A percentile compares a stretch with the other conserved stretches of the same genome.
These are phyloP conservation scores for Tanypteryx hageni DNA, from an alignment of 2,888 invertebrate species.

Conservation along the genomic window DNA sequence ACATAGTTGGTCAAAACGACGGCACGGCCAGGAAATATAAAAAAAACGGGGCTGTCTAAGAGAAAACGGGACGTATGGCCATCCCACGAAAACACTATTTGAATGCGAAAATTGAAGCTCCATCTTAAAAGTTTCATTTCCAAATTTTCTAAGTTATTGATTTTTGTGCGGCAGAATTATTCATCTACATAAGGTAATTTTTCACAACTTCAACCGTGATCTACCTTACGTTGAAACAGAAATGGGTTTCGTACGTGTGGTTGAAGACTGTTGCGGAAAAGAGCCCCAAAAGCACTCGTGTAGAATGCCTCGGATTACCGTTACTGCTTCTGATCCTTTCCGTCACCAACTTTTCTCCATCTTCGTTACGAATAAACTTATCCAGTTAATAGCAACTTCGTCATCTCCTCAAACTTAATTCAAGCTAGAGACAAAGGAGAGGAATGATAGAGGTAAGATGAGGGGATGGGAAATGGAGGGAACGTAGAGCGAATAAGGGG, in stretches of 20 bases:
- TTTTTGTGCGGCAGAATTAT: too few relatives aligned
- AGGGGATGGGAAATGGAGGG: slow-evolving; percentile 69
- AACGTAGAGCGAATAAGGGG: slow-evolving; percentile 70
- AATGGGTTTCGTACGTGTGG: neutral
- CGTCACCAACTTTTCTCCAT: slow-evolving; percentile 60
- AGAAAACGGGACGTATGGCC: too few relatives aligned
- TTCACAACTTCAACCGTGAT: slow-evolving; percentile 31
- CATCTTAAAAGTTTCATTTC: too few relatives aligned
- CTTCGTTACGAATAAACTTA: slow-evolving; percentile 43
- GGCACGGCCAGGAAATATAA: too few relatives aligned
- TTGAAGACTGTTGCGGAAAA: neutral
- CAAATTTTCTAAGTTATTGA: too few relatives aligned
- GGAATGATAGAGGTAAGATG: slow-evolving; percentile 66
- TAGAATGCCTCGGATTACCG: slow-evolving; percentile 66
- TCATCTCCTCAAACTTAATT: slow-evolving; percentile 68
- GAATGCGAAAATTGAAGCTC: too few relatives aligned
- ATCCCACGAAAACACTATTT: too few relatives aligned
- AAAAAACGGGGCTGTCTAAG: too few relatives aligned
- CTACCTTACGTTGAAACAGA: slow-evolving; percentile 50
- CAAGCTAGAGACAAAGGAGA: slow-evolving; percentile 66
- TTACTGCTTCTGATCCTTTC: slow-evolving; percentile 45
- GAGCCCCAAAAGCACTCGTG: slow-evolving; percentile 68
- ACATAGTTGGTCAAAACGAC: too few relatives aligned
- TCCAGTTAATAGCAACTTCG: slow-evolving; percentile 67
- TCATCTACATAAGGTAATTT: too few relatives aligned